phyloP scores from a whole-genome alignment of 1,140 invertebrate genomes.

The Drosophila willistoni region DNA sequence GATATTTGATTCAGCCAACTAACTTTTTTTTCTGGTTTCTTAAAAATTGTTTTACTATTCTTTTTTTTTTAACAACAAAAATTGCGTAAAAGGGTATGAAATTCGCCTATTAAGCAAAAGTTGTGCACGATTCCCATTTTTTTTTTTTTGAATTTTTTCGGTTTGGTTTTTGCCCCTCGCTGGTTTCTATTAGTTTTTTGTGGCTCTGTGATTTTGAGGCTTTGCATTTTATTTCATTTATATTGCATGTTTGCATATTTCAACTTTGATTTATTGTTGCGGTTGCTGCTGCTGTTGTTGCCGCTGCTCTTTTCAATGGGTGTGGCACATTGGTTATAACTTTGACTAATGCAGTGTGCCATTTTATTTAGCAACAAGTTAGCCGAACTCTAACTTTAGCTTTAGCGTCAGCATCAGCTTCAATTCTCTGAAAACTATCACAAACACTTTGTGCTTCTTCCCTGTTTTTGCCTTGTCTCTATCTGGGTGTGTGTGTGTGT shows the following conservation, averaged over 20 bases:
- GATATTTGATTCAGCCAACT: too few relatives aligned
- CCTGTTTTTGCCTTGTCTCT: slow-evolving; percentile 14
- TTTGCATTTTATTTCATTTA: slow-evolving; percentile 73
- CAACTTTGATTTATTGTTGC: slow-evolving; percentile 67
- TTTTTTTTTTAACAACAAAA: too few relatives aligned
- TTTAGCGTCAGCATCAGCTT: slow-evolving; percentile 6
- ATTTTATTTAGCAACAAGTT: slow-evolving; percentile 75
- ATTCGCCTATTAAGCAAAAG: neutral
- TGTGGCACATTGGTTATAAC: slow-evolving; percentile 18
- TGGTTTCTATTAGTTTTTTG: slow-evolving; percentile 56
- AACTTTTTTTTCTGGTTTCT: too few relatives aligned
- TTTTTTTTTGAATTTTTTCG: neutral
- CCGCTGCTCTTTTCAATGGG: neutral
- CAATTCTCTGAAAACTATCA: slow-evolving; percentile 56
- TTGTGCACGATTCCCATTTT: neutral
- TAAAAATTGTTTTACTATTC: too few relatives aligned
- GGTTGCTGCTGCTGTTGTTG: slow-evolving; percentile 10
- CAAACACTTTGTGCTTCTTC: slow-evolving; percentile 53
- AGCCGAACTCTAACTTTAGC: slow-evolving; percentile 14
- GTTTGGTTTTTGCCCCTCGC: neutral
- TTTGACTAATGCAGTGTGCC: slow-evolving; percentile 47
- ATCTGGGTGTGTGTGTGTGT: neutral
- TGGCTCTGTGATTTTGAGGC: slow-evolving; percentile 53
- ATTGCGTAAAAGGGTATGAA: neutral
- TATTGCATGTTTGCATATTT: slow-evolving; percentile 70